Conservation (phyloP, 2,797 vertebrate species). For the Decapterus maruadsi region DNA sequence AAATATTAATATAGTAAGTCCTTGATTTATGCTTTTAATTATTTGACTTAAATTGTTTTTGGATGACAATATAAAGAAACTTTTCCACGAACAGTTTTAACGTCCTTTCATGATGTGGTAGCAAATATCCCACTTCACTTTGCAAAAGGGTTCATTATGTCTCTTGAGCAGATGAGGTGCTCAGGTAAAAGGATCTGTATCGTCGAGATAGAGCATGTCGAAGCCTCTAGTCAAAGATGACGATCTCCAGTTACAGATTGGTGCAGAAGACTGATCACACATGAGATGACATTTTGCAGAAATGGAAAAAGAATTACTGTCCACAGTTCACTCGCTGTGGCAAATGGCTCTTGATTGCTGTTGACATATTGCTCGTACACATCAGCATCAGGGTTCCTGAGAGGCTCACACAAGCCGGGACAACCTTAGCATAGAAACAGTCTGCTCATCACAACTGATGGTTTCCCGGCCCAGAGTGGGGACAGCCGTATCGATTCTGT, state of each 20-base stretch:
- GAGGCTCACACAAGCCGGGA: neutral
- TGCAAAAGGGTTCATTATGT: neutral
- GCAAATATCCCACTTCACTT: neutral
- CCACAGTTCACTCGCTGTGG: neutral
- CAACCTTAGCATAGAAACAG: slow-evolving; percentile 17
- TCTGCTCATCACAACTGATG: slow-evolving; percentile 21
- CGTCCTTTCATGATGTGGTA: neutral
- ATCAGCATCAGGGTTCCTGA: slow-evolving; percentile 14
- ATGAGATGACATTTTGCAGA: slow-evolving; percentile 5
- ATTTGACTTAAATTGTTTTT: neutral
- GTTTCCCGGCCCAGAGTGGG: slow-evolving; percentile 59
- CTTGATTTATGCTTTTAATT: neutral
- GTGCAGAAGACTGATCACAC: neutral
- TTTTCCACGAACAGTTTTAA: neutral
- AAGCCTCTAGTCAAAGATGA: neutral
- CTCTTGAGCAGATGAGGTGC: neutral
- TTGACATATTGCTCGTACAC: slow-evolving; percentile 18
- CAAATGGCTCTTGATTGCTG: slow-evolving; percentile 18
- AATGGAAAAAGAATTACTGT: slow-evolving; percentile 24
- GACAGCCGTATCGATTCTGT: slow-evolving; percentile 69
- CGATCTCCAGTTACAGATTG: slow-evolving; percentile 2
- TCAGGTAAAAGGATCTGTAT: neutral
- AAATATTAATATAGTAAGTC: neutral
- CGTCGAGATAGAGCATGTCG: neutral
- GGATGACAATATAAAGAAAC: neutral